These are phyloP conservation scores for Drosophila insularis DNA, from an alignment of 1,140 invertebrate genomes.

Conservation along the genomic window DNA sequence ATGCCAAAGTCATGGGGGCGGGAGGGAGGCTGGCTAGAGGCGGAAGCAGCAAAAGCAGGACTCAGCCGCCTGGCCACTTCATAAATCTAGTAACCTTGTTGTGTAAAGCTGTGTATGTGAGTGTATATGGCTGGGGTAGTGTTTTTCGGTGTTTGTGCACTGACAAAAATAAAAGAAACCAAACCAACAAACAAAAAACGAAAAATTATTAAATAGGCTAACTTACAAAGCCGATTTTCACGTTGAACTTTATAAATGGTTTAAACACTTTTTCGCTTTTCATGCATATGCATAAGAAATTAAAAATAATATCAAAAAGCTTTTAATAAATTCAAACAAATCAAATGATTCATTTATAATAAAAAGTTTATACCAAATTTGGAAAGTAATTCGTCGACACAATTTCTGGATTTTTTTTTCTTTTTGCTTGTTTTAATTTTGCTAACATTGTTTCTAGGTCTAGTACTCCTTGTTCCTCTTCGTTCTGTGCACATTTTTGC, in stretches of 20 bases:
- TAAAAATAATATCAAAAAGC: too few species aligned
- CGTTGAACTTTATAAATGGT: too few species aligned
- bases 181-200: constrained; percentile 48
- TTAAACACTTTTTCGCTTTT: too few species aligned
- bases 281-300: too few species aligned
- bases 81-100: constrained; percentile 75
- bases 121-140: background rate
- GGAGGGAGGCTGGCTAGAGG: constrained; percentile 23
- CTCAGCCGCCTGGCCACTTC: constrained; percentile 54
- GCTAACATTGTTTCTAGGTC: background rate
- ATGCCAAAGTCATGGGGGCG: constrained; percentile 57
- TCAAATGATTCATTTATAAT: too few species aligned
- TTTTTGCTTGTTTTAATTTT: too few species aligned
- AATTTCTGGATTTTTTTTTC: too few species aligned
- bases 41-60: constrained; percentile 35
- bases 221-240: too few species aligned
- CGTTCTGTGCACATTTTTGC: constrained; percentile 23
- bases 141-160: constrained; percentile 41
- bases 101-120: constrained; percentile 7
- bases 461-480: background rate
- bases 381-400: too few species aligned
- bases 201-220: too few species aligned
- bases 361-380: too few species aligned
- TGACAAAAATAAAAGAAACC: constrained; percentile 13
- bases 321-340: too few species aligned